phyloP scores from a whole-genome alignment of 2,797 vertebrate species.

The Pseudochirops corinnae region DNA sequence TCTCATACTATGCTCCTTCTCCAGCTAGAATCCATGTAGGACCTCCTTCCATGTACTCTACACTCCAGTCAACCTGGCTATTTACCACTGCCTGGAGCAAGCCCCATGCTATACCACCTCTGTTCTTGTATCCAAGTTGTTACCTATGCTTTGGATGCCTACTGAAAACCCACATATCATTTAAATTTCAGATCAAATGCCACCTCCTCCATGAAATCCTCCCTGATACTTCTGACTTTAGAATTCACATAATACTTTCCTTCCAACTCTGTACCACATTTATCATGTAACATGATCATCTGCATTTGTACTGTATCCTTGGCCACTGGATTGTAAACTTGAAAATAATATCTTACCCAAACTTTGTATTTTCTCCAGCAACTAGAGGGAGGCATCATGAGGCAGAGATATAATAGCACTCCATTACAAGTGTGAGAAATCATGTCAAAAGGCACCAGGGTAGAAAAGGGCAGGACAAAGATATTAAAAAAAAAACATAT shows the following conservation, averaged over 20 bases:
- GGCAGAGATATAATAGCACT: background rate
- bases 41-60: background rate
- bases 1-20: background rate
- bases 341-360: background rate
- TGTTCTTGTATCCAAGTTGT: background rate
- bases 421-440: background rate
- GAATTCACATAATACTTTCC: background rate
- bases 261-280: background rate
- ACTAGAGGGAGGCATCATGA: background rate
- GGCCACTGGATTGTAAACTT: background rate
- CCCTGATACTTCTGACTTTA: background rate
- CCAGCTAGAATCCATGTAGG: background rate
- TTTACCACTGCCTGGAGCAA: background rate
- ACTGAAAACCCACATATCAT: background rate
- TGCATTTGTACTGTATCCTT: background rate
- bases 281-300: background rate
- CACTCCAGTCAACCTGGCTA: background rate
- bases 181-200: background rate
- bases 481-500: background rate
- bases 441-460: background rate
- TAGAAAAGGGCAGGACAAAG: background rate
- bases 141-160: background rate
- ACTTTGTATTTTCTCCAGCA: background rate
- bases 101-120: background rate
- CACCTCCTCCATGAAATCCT: background rate